phyloP scores from a whole-genome alignment of 92 coral and sea anemone species.

The Micromussa lordhowensis region DNA sequence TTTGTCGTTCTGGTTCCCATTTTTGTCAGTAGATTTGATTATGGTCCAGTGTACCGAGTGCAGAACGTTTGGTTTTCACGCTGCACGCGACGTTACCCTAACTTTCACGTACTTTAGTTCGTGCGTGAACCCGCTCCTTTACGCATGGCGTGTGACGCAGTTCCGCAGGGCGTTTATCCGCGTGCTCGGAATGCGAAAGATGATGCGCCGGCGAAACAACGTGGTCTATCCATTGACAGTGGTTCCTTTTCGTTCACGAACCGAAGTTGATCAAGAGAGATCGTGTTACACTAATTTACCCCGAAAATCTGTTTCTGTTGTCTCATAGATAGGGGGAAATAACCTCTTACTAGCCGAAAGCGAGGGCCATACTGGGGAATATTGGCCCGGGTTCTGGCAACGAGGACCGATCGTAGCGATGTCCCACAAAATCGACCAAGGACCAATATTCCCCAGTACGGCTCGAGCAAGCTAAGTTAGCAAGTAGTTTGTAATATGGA shows the following conservation, averaged over 20 bases:
- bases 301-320: not conserved
- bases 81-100: conserved; percentile 78
- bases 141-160: conserved; percentile 81
- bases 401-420: too few species aligned
- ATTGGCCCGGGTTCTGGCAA: too few species aligned
- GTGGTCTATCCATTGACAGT: conserved; percentile 25
- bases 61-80: conserved; percentile 55
- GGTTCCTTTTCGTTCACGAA: conserved; percentile 8
- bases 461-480: too few species aligned
- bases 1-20: conserved; percentile 83
- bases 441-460: too few species aligned
- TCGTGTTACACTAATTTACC: not conserved
- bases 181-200: conserved; percentile 55
- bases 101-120: conserved; percentile 89
- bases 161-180: conserved; percentile 78
- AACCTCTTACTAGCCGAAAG: too few species aligned
- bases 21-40: conserved; percentile 68
- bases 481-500: too few species aligned
- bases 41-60: conserved; percentile 83
- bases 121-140: conserved; percentile 79
- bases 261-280: not conserved
- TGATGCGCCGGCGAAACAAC: conserved; percentile 31
- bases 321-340: too few species aligned
- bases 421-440: too few species aligned
- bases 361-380: too few species aligned